Evolutionary conservation across 2,888 invertebrate genomes (phyloP), one percentile per base, ranked within the genome.

Genomic region (Sussaba pulchella): DNA sequence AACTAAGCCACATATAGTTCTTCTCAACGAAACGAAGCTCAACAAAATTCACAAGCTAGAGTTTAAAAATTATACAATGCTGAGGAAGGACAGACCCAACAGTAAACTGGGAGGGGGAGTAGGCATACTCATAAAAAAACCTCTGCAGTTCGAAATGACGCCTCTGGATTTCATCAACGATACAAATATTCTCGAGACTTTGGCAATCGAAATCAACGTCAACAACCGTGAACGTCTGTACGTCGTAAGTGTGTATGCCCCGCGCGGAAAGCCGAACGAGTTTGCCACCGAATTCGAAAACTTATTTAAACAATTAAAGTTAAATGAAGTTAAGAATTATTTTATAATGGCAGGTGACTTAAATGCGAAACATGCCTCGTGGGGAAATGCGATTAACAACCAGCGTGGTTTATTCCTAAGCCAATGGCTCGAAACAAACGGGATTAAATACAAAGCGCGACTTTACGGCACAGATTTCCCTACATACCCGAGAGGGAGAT

Each of bases 81-180:
- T 78, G 8, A 78, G 78, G 64, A 67, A 47, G 8, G 78, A 81
- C 43, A 45, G 71, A 5, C 66, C 66, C 9, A 71, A 74, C 12
- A 78, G 50, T 17, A 74, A 36, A 24, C 73, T 64, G 45, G 81
- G 63, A 0, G 81, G 74, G 0, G 77, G 73, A 2, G 70, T 66
- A 1, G 78, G 78, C 1, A 78, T 81, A 10, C 47, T 81, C 1
- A 57, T 81, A 19, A 52, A 36, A 54, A 64, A 52, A 50, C 61
- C 57, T 0, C 3, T 78, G 0, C 41, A 72, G 41, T 70, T 17
- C 43, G 54, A 70, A 5, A 21, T 39, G 19, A 17, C 14, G 12
- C 21, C 5, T 21, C 19, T 9, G 19, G 39, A 39, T 17, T 59
- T 10, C 3, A 10, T 19, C 6, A 36, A 19, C 10, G 36, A 12